These are phyloP conservation scores for Drosophila peninsularis DNA, from an alignment of 2,888 invertebrate species.

Conservation along the genomic window DNA sequence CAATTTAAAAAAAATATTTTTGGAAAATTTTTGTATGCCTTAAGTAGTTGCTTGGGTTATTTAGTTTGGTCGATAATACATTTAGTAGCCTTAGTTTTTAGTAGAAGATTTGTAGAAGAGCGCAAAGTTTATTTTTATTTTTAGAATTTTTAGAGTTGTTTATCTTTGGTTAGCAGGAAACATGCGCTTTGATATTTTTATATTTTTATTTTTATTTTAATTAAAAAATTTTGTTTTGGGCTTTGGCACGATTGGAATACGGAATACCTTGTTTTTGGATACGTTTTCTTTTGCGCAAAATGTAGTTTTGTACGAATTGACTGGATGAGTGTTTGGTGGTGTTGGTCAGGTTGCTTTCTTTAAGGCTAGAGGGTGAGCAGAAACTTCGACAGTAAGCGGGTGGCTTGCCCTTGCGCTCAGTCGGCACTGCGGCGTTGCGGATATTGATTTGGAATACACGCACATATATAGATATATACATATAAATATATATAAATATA, in stretches of 20 bases:
- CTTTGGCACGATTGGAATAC: slow-evolving; percentile 75
- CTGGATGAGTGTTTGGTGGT: slow-evolving; percentile 81
- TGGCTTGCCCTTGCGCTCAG: slow-evolving; percentile 82
- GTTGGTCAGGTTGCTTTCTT: slow-evolving; percentile 79
- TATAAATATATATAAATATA: too few species aligned
- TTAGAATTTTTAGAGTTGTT: slow-evolving; percentile 27
- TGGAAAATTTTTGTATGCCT: background rate
- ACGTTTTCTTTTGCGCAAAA: slow-evolving; percentile 84
- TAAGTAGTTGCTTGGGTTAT: slow-evolving; percentile 33
- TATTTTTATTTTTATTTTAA: background rate
- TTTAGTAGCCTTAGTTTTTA: slow-evolving; percentile 48
- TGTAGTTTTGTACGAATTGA: slow-evolving; percentile 83
- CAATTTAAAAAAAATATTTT: background rate
- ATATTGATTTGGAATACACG: slow-evolving; percentile 5
- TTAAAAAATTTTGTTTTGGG: slow-evolving; percentile 9
- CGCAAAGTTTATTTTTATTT: slow-evolving; percentile 5
- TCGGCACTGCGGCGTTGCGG: slow-evolving; percentile 76
- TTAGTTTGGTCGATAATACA: slow-evolving; percentile 80
- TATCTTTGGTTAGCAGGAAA: slow-evolving; percentile 56
- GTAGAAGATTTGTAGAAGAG: slow-evolving; percentile 35
- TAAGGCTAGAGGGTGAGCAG: slow-evolving; percentile 83
- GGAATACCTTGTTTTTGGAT: slow-evolving; percentile 85
- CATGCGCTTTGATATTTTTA: slow-evolving; percentile 53
- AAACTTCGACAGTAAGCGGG: slow-evolving; percentile 85
- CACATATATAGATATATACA: background rate